A percentile compares a stretch with the other conserved stretches of the same genome.
These are phyloP conservation scores for Tetraneura akinire DNA, from an alignment of 1,140 invertebrate genomes.

Conservation along the genomic window DNA sequence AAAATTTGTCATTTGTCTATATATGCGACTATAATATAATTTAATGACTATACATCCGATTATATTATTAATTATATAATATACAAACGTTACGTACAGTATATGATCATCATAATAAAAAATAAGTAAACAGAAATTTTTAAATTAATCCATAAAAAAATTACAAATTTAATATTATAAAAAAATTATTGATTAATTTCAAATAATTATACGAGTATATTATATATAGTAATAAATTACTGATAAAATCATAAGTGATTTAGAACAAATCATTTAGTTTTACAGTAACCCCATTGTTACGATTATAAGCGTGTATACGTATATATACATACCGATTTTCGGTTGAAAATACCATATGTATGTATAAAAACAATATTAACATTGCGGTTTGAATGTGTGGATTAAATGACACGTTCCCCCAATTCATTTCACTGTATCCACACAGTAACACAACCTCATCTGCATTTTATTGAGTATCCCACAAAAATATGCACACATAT, in stretches of 20 bases:
- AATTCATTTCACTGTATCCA: constrained; percentile 1
- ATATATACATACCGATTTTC: constrained; percentile 2
- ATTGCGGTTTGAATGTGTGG: constrained; percentile 19
- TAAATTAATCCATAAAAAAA: neutral
- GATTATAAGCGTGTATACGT: too few species aligned
- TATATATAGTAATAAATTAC: neutral
- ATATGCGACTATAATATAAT: too few species aligned
- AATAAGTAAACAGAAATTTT: too few species aligned
- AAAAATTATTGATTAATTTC: neutral
- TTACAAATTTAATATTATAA: neutral
- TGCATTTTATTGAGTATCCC: constrained; percentile 40
- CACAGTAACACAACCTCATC: constrained; percentile 9
- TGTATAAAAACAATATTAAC: neutral
- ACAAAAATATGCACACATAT: constrained; percentile 19
- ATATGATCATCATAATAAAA: too few species aligned
- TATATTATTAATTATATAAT: too few species aligned
- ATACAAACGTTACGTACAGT: too few species aligned
- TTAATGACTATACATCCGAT: too few species aligned
- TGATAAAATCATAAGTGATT: neutral
- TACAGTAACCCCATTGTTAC: neutral
- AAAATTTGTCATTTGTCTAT: too few species aligned
- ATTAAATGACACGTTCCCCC: constrained; percentile 16
- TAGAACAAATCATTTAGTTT: constrained; percentile 18
- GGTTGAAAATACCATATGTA: neutral
- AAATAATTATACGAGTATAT: too few species aligned